phyloP scores from a whole-genome alignment of 2,797 vertebrate genomes.

The Malurus leucopterus region DNA sequence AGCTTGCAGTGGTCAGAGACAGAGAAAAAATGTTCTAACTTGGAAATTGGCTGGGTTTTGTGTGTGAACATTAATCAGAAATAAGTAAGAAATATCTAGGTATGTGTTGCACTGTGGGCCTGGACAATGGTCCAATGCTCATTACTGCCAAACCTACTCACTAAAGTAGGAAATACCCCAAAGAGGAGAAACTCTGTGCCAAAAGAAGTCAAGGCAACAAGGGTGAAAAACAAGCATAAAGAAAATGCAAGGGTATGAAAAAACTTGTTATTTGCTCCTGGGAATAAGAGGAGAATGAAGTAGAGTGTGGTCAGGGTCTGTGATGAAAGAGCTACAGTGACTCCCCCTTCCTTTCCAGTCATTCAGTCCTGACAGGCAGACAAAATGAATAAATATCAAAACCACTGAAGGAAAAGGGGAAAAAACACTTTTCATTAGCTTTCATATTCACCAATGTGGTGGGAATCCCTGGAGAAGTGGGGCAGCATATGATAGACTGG shows the following conservation, averaged over 20 bases:
- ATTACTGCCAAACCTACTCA: background rate
- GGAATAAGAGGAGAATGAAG: background rate
- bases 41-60: background rate
- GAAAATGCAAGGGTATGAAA: background rate
- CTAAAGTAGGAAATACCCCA: background rate
- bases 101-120: background rate
- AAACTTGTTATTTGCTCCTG: background rate
- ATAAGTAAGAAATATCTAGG: background rate
- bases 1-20: background rate
- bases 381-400: slow-evolving; percentile 20
- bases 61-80: background rate
- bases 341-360: background rate
- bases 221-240: background rate
- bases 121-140: background rate
- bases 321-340: background rate
- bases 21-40: background rate
- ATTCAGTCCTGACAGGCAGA: background rate
- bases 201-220: background rate
- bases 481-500: rapidly evolving
- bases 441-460: background rate
- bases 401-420: background rate
- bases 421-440: background rate
- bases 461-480: background rate
- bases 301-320: rapidly evolving
- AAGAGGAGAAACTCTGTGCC: background rate